Conservation (phyloP, 2,888 invertebrate species). For the Amiota mariae region DNA sequence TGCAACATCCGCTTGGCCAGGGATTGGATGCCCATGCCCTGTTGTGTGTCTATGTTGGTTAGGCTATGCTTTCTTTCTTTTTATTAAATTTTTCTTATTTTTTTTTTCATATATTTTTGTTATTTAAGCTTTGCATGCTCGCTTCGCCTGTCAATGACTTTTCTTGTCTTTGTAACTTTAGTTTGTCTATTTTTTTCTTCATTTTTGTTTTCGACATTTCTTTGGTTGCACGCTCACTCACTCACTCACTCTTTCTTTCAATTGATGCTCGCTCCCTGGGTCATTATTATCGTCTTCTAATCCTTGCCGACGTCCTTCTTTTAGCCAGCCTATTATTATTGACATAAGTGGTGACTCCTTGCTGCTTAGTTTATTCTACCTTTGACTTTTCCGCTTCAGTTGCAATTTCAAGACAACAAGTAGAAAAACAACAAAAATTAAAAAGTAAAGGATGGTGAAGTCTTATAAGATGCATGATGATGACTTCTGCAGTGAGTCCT, state of each 20-base stretch:
- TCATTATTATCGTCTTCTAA: neutral
- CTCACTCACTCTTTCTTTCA: neutral
- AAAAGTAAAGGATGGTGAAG: neutral
- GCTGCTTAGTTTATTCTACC: neutral
- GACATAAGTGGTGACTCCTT: neutral
- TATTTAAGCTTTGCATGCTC: neutral
- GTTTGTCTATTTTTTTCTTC: neutral
- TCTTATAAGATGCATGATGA: neutral
- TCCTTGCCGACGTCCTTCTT: neutral
- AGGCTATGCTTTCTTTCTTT: constrained; percentile 20
- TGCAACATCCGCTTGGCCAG: constrained; percentile 9
- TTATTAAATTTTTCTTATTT: constrained; percentile 15
- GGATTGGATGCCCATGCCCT: neutral
- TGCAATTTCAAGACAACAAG: neutral
- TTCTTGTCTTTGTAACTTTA: constrained; percentile 4
- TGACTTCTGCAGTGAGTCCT: neutral
- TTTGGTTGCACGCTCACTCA: neutral
- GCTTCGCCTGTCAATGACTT: constrained; percentile 6
- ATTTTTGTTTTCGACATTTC: neutral
- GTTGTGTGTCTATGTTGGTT: neutral
- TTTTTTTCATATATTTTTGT: constrained; percentile 6
- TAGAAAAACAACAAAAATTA: too few species aligned
- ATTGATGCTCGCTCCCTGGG: neutral
- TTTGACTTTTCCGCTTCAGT: neutral
- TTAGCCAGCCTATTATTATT: neutral